A percentile compares a stretch with the other conserved stretches of the same genome.
Conservation (phyloP, 2,113 vertebrate species). For the Perognathus longimembris region DNA sequence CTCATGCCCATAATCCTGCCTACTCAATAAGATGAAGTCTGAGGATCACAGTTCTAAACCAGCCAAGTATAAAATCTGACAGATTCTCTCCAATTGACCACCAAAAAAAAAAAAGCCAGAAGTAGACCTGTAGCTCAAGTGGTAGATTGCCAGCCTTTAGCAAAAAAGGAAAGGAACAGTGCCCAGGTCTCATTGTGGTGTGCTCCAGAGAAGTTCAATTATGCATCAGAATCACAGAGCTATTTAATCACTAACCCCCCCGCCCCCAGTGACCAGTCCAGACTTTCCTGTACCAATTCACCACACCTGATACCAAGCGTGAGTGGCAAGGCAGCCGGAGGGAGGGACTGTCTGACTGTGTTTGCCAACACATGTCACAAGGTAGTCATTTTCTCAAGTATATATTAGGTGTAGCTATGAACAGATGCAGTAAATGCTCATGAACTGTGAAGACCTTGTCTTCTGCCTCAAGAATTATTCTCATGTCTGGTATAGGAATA, state of each 20-base stretch:
- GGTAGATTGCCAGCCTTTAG: no score
- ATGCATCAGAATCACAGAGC: neutral
- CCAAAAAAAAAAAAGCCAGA: no score
- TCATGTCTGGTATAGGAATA: neutral
- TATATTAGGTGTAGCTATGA: neutral
- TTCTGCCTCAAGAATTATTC: neutral
- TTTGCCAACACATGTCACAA: neutral
- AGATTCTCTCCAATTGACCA: no score
- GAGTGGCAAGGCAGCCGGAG: neutral
- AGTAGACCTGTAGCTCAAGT: no score
- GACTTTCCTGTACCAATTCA: neutral
- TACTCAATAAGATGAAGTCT: no score
- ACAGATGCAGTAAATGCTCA: neutral
- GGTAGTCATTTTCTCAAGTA: neutral
- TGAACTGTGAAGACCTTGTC: neutral
- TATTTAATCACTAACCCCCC: neutral
- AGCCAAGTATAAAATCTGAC: no score
- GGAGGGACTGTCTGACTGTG: fast-evolving
- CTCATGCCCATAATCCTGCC: no score
- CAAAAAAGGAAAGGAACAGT: no score
- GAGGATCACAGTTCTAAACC: no score
- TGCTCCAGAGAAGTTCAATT: neutral
- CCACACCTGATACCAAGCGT: neutral
- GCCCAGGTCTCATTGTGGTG: no score
- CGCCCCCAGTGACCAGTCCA: neutral